Conservation (phyloP, 1,140 invertebrate species). For the Hetaerina americana region DNA sequence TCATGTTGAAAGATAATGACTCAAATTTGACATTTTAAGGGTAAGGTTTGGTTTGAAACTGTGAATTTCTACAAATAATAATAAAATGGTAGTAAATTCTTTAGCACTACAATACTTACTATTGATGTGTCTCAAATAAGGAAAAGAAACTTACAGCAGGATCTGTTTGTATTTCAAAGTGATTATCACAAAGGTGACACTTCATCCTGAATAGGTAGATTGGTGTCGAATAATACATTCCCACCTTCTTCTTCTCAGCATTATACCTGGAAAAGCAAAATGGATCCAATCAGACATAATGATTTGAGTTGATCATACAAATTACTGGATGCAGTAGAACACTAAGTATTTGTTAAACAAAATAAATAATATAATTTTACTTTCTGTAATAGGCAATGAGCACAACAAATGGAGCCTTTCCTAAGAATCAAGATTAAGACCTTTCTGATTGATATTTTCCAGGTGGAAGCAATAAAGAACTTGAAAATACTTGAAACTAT, state of each 20-base stretch:
- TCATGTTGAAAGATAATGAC: no score
- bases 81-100: no score
- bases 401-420: no score
- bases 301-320: neutral
- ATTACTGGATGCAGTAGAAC: neutral
- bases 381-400: no score
- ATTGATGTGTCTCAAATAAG: slow-evolving; percentile 1
- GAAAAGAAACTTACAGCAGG: slow-evolving; percentile 60
- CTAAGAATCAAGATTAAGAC: no score
- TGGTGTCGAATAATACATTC: slow-evolving; percentile 97
- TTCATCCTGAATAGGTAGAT: slow-evolving; percentile 99
- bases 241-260: slow-evolving; percentile 96
- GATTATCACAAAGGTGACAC: slow-evolving; percentile 95
- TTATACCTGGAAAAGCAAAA: slow-evolving; percentile 88
- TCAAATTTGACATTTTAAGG: no score
- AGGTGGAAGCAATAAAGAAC: no score
- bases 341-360: neutral
- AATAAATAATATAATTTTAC: slow-evolving; percentile 4
- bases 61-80: no score
- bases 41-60: no score
- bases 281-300: neutral
- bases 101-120: neutral
- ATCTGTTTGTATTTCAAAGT: slow-evolving; percentile 98
- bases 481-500: no score
- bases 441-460: no score